phyloP scores from a whole-genome alignment of 2,888 invertebrate genomes.

The Scrobipalpa atriplicella region DNA sequence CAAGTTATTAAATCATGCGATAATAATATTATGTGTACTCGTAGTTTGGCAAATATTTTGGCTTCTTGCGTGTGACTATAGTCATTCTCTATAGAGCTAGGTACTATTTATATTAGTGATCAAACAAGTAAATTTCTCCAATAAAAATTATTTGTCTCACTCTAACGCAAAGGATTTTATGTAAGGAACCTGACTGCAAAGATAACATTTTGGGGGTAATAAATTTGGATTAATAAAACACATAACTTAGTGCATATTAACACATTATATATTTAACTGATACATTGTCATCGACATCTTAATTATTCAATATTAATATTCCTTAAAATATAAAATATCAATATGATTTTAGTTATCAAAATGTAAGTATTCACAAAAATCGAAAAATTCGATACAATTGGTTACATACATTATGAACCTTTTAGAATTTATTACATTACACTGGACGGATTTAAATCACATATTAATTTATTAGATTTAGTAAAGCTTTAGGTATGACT shows the following conservation, averaged over 20 bases:
- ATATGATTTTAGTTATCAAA: constrained; percentile 50
- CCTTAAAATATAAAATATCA: constrained; percentile 44
- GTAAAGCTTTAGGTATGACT: constrained; percentile 75
- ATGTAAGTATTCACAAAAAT: constrained; percentile 58
- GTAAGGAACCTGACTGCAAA: no score
- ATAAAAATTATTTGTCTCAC: no score
- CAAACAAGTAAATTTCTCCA: no score
- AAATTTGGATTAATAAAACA: not conserved
- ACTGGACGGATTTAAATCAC: constrained; percentile 61
- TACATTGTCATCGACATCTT: constrained; percentile 65
- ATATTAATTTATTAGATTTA: constrained; percentile 68
- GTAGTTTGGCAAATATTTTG: no score
- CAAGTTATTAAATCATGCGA: no score
- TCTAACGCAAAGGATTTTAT: no score
- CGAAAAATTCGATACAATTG: constrained; percentile 46
- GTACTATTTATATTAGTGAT: no score
- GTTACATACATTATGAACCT: constrained; percentile 32
- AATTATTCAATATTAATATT: constrained; percentile 49
- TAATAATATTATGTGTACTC: no score
- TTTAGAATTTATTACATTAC: constrained; percentile 48
- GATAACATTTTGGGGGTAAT: not conserved
- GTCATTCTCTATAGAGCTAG: no score
- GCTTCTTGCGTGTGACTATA: no score
- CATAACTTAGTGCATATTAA: constrained; percentile 67
- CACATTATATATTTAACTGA: constrained; percentile 69